These are phyloP conservation scores for Pluvianellus socialis DNA, from an alignment of 2,113 vertebrate species.

Conservation along the genomic window DNA sequence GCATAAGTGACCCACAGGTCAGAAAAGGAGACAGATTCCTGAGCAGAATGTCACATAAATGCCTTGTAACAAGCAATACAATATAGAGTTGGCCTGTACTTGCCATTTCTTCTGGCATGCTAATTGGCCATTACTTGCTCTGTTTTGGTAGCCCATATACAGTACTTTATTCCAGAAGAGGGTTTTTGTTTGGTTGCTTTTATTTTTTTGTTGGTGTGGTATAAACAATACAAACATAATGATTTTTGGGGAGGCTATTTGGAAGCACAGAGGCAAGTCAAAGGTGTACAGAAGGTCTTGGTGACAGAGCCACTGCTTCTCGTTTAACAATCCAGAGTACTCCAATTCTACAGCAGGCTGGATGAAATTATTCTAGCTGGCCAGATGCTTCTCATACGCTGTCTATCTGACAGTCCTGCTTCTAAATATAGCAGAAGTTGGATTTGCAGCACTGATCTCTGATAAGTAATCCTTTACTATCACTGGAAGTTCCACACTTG, in stretches of 20 bases:
- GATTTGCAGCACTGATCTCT: conserved; percentile 32
- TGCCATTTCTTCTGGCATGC: background rate
- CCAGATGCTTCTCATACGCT: background rate
- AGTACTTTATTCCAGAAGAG: too few relatives aligned
- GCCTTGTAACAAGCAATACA: background rate
- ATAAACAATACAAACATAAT: background rate
- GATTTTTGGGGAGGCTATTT: background rate
- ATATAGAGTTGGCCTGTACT: background rate
- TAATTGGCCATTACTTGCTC: background rate
- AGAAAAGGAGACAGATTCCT: background rate
- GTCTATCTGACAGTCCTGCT: background rate
- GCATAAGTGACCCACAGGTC: background rate
- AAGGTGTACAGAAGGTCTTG: background rate
- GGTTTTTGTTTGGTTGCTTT: background rate
- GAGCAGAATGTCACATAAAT: background rate
- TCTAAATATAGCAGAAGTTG: conserved; percentile 17
- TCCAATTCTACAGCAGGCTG: background rate
- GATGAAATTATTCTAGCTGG: conserved; percentile 17
- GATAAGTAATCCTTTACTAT: conserved; percentile 2
- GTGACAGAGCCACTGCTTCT: background rate
- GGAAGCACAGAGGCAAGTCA: background rate
- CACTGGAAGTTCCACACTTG: background rate
- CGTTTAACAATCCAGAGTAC: background rate
- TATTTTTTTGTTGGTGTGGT: background rate
- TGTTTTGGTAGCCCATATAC: background rate